Percentiles rank a stretch among this genome's conserved stretches.
Conservation (phyloP, 1,140 invertebrate species). For the Neodiprion lecontei region DNA sequence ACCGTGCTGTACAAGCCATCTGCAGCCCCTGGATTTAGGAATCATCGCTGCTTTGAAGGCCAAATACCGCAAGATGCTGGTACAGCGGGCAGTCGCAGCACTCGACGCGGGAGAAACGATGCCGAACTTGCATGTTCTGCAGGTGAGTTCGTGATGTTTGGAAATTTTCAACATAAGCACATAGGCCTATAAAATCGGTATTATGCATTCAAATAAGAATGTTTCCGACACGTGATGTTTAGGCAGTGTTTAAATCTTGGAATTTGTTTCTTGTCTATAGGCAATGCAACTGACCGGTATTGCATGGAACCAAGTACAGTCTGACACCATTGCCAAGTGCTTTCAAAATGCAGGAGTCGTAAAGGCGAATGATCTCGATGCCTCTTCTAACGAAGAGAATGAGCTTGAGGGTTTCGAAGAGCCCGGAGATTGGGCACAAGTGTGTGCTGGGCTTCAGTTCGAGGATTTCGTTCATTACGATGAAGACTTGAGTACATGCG, state of each 20-base stretch:
- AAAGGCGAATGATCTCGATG: neutral
- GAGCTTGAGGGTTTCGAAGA: neutral
- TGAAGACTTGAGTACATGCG: neutral
- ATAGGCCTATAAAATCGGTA: neutral
- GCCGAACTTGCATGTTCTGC: neutral
- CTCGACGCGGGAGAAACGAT: neutral
- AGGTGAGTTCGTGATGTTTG: neutral
- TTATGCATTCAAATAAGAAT: neutral
- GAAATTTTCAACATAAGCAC: neutral
- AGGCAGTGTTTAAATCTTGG: neutral
- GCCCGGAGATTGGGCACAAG: neutral
- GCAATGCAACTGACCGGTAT: neutral
- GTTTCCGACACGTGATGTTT: neutral
- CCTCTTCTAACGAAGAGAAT: neutral
- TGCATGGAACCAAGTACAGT: neutral
- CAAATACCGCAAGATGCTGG: slow-evolving; percentile 33
- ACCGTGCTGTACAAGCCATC: slow-evolving; percentile 49
- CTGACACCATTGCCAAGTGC: slow-evolving; percentile 4
- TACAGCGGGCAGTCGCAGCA: neutral
- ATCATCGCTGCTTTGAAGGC: slow-evolving; percentile 55
- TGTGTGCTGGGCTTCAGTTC: slow-evolving; percentile 1
- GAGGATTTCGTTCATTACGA: neutral
- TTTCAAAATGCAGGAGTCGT: neutral
- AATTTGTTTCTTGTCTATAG: neutral
- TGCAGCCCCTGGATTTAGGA: slow-evolving; percentile 62